A percentile compares a stretch with the other conserved stretches of the same genome.
phyloP scores from a whole-genome alignment of 1,140 invertebrate genomes.

The Zaprionus capensis region DNA sequence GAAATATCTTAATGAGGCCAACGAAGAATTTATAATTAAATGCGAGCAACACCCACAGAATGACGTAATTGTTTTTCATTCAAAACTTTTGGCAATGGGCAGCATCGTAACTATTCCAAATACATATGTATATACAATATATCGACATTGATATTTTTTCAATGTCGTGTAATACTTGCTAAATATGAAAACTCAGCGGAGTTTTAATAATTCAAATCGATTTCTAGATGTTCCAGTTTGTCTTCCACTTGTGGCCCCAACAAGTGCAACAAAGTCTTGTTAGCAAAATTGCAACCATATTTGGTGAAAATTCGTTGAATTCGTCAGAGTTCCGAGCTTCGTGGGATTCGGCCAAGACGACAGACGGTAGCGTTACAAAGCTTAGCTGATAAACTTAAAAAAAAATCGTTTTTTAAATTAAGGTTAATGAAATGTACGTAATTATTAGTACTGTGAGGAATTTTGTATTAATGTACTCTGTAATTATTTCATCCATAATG shows the following conservation, averaged over 20 bases:
- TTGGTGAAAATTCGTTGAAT: conserved; percentile 61
- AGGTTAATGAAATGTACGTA: no score
- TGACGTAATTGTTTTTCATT: conserved; percentile 71
- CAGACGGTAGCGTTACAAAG: not conserved
- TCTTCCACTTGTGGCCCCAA: conserved; percentile 25
- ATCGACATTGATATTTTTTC: conserved; percentile 14
- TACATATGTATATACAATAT: conserved; percentile 3
- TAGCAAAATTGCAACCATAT: conserved; percentile 75
- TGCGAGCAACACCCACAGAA: conserved; percentile 56
- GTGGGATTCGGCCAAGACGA: conserved; percentile 22
- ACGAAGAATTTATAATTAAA: conserved; percentile 54
- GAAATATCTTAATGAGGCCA: conserved; percentile 41
- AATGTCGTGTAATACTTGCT: conserved; percentile 53
- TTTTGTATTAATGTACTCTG: not conserved
- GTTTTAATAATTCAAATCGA: conserved; percentile 73
- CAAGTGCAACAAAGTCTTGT: conserved; percentile 68
- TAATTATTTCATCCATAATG: no score
- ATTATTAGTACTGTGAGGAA: not conserved
- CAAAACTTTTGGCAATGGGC: conserved; percentile 44
- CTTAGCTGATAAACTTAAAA: not conserved
- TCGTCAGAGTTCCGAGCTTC: not conserved
- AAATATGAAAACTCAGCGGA: conserved; percentile 64
- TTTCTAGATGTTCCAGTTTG: conserved; percentile 19
- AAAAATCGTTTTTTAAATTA: no score
- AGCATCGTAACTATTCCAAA: conserved; percentile 28